Base-by-base conservation (phyloP, 2,113 vertebrate species). In the Ictalurus furcatus region DNA sequence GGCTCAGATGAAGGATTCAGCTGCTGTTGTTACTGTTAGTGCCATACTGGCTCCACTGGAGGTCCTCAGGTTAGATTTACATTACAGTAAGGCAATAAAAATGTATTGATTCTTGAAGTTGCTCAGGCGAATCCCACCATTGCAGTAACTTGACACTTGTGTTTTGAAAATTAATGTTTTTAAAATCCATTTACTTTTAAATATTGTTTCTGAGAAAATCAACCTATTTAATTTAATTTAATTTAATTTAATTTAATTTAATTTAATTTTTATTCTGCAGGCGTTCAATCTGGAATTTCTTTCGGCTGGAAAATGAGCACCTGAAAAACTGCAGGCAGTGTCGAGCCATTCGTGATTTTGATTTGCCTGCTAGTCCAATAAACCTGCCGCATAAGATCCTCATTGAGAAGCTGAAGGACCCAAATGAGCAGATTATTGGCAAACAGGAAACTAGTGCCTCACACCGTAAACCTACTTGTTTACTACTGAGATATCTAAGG, bases 201-300 rank as follows among this genome's bases (percentile, higher is more conserved):
- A 87, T 79, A 34, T 37, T 44, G 44, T 61, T 86, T 76, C 69
- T 44, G 54, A 44, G 63, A 81, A 82, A 28, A 48, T 40, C 48
- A 84, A 58, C 17, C 4, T 4, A 58, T 82, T 82, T 5, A 59
- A 82, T 23, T 82, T 2, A 21, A 28, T 21, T 78, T 14, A 11
- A 5, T 34, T 61, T 1, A 40, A 65, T 61, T 19, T 67, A 48
- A 25, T 21, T 78, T 21, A 9, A 5, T 34, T 61, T 3, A 40
- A 63, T 61, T 17, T 76, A 48, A 40, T 28, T 34, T 84, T 44
- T 65, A 44, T 81, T 54, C n/a, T 84, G 81, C 89, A 97, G 97
- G 88, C 95, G 97, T 58, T 97, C 96, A 91, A 96, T 97, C 84
- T 97, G 97, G 97, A 97, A 97, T 91, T 97, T 97, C 92, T 97